Conservation (phyloP, 2,113 vertebrate species). For the Galemys pyrenaicus region DNA sequence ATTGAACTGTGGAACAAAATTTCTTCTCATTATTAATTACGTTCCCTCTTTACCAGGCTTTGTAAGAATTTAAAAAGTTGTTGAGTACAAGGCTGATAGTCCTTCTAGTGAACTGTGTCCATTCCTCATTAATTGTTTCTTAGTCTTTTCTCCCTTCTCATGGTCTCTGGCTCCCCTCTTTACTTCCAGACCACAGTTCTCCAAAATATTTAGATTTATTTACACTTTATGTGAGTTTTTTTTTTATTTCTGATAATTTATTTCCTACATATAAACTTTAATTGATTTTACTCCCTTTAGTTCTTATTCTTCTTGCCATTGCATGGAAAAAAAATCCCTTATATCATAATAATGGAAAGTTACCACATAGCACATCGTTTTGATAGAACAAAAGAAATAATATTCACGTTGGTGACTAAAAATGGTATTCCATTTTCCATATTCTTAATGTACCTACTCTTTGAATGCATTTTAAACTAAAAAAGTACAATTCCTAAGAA, state of each 20-base stretch:
- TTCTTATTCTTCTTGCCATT: neutral
- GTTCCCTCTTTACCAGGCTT: too few species aligned
- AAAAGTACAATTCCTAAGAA: neutral
- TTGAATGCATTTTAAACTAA: neutral
- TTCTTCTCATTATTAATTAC: too few species aligned
- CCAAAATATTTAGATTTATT: neutral
- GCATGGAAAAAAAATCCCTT: conserved; percentile 3
- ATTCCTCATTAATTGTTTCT: too few species aligned
- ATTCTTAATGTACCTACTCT: neutral
- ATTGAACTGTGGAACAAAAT: too few species aligned
- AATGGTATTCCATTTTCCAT: neutral
- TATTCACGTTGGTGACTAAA: neutral
- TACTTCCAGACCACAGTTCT: too few species aligned
- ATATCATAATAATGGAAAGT: neutral
- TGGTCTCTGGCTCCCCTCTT: too few species aligned
- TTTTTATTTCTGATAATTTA: conserved; percentile 8
- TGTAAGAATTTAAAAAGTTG: too few species aligned
- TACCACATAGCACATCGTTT: neutral
- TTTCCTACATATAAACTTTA: neutral
- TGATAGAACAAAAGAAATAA: neutral
- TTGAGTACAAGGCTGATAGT: too few species aligned
- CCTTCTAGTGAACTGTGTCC: too few species aligned
- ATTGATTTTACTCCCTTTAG: neutral
- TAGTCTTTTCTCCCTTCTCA: too few species aligned
- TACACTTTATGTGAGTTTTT: neutral